A percentile compares a stretch with the other conserved stretches of the same genome.
phyloP scores from a whole-genome alignment of 2,113 vertebrate genomes.

The Notarius lentiginosus region DNA sequence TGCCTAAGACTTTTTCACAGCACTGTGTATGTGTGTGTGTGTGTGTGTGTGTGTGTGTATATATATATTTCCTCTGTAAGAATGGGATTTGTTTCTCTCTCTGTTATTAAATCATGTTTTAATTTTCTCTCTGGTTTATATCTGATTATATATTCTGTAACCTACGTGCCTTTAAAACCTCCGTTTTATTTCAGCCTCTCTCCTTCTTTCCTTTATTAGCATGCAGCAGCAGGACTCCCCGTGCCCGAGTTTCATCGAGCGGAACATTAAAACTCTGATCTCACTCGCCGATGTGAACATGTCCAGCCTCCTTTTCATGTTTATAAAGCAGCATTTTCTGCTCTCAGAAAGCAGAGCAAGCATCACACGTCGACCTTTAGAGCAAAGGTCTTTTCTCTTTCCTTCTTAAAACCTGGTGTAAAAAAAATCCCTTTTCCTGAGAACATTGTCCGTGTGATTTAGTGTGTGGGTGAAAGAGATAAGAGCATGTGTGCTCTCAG shows the following conservation, averaged over 20 bases:
- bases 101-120: neutral
- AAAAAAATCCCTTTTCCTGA: conserved; percentile 9
- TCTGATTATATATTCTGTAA: neutral
- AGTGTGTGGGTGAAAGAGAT: conserved; percentile 7
- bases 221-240: conserved; percentile 1
- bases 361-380: conserved; percentile 26
- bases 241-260: neutral
- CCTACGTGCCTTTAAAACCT: neutral
- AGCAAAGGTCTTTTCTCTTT: neutral
- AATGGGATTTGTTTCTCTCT: neutral
- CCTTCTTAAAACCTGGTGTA: conserved; percentile 7
- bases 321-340: conserved; percentile 8
- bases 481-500: conserved; percentile 1
- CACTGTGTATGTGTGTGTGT: too few relatives aligned
- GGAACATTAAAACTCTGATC: conserved; percentile 19
- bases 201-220: neutral
- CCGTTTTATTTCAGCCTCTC: neutral
- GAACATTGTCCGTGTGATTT: conserved; percentile 9
- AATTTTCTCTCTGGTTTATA: neutral
- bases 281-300: conserved; percentile 1
- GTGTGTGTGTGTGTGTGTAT: neutral
- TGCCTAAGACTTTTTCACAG: too few relatives aligned
- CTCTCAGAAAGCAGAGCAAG: conserved; percentile 14
- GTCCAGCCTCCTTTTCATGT: conserved; percentile 16
- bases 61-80: neutral